Evolutionary conservation across 2,113 vertebrate species (phyloP), one percentile per base, ranked within the genome.

Genomic region (Polyodon spathula): DNA sequence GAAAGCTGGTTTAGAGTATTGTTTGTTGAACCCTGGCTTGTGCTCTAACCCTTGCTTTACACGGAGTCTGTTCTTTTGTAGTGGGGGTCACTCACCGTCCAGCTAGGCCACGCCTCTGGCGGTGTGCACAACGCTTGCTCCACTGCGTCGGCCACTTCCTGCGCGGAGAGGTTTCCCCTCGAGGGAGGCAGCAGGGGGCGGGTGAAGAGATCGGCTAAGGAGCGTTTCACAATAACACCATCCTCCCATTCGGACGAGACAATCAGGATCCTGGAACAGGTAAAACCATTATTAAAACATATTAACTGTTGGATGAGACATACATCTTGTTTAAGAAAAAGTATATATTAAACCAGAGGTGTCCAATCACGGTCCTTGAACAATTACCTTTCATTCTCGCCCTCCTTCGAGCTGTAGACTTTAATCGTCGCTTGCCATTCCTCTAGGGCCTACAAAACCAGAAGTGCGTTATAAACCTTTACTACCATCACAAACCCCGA

Each of bases 191-290:
- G 68, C 55, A 87, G 70, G 15, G 81, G 68, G 63, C 58, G 78
- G 40, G 76, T 73, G 46, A 82, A 60, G 68, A 84, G 53, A 42
- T 84, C 71, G 62, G 81, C 81, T 59, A 84, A 58, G 0, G 81
- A 80, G 8, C 42, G 4, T 37, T 85, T 84, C 44, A 38, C 10
- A 4, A 77, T 62, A 88, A 54, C 58, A 86, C 6, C 54, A 88
- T 82, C 70, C 84, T 86, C 60, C 27, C 27, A 27, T 27, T 27
- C 27, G 1, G 27, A 27, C 27, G 27, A 27, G 27, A 27, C 78
- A 62, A 88, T 56, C 58, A 86, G 6, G 56, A 88, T 82, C 70
- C 84, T 86, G 62, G 44, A 68, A 27, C 27, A 27, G 27, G 27
- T 27, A 27, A 27, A 27, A 27, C 27, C 27, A 2, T 27, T 27